A percentile compares a stretch with the other conserved stretches of the same genome.
These are phyloP conservation scores for Mechanitis messenoides DNA, from an alignment of 2,888 invertebrate genomes.

Conservation along the genomic window DNA sequence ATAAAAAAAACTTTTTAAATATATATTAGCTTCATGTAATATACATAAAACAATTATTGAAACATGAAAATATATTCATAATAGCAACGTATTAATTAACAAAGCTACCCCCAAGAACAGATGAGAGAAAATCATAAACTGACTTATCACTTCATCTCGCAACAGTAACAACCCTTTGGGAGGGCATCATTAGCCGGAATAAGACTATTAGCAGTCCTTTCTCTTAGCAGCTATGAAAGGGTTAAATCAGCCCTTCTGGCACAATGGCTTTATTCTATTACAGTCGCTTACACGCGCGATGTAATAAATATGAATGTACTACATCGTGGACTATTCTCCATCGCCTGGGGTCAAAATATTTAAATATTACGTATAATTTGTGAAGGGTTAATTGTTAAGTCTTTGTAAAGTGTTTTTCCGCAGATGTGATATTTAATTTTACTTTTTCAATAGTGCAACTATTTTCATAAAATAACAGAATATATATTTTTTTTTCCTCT, in stretches of 20 bases:
- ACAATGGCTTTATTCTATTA: conserved; percentile 74
- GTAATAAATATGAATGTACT: conserved; percentile 76
- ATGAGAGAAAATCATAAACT: conserved; percentile 58
- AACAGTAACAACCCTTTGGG: conserved; percentile 61
- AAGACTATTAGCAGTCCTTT: conserved; percentile 75
- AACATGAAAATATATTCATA: conserved; percentile 16
- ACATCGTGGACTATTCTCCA: conserved; percentile 69
- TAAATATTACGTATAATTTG: conserved; percentile 72
- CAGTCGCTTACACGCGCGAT: conserved; percentile 72
- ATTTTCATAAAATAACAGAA: too few relatives aligned
- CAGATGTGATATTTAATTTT: conserved; percentile 24
- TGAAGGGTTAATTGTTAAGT: conserved; percentile 64
- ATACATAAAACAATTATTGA: too few relatives aligned
- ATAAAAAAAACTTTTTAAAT: too few relatives aligned
- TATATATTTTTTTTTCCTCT: too few relatives aligned
- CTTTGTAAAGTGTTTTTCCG: conserved; percentile 32
- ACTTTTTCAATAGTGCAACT: background rate
- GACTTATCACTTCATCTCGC: conserved; percentile 72
- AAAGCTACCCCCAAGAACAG: conserved; percentile 41
- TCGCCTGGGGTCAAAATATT: conserved; percentile 75
- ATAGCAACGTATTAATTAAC: conserved; percentile 22
- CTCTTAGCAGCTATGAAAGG: conserved; percentile 71
- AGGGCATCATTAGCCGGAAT: conserved; percentile 72
- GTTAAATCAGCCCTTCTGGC: conserved; percentile 70
- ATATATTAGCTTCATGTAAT: too few relatives aligned